These are phyloP conservation scores for Gallinago jamesoni DNA, from an alignment of 2,113 vertebrate genomes.

Conservation along the genomic window DNA sequence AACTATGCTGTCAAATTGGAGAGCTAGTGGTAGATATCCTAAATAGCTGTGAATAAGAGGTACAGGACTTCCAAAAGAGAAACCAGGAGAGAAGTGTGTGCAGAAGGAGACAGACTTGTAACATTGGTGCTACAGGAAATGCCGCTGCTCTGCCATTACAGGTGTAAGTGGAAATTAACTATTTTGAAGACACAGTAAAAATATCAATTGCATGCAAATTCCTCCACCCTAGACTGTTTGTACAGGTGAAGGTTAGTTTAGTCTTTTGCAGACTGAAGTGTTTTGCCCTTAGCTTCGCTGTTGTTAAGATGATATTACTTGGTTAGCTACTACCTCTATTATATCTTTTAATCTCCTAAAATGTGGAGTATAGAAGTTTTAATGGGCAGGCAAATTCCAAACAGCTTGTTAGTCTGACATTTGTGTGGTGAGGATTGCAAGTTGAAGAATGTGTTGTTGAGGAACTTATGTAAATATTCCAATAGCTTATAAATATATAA, in stretches of 20 bases:
- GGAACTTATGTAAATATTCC: not conserved
- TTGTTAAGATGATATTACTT: not conserved
- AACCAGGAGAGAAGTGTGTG: not conserved
- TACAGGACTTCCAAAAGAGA: not conserved
- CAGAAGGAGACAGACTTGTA: not conserved
- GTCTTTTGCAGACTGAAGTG: not conserved
- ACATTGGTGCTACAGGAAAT: not conserved
- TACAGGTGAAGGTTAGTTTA: not conserved
- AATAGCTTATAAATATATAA: not conserved
- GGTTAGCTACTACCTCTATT: not conserved
- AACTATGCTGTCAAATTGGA: not conserved
- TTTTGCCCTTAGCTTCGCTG: not conserved
- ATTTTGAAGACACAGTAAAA: not conserved
- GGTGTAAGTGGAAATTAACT: not conserved
- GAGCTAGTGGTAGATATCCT: not conserved
- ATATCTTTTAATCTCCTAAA: not conserved
- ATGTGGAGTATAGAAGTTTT: not conserved
- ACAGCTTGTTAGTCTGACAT: not conserved
- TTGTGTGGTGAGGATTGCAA: not conserved
- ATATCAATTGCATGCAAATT: not conserved
- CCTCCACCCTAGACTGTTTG: not conserved
- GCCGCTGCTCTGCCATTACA: not conserved
- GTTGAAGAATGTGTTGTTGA: not conserved
- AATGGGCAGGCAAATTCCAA: not conserved
- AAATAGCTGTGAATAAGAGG: not conserved